phyloP scores from a whole-genome alignment of 2,888 invertebrate species.

The Thecocarcelia acutangulata region DNA sequence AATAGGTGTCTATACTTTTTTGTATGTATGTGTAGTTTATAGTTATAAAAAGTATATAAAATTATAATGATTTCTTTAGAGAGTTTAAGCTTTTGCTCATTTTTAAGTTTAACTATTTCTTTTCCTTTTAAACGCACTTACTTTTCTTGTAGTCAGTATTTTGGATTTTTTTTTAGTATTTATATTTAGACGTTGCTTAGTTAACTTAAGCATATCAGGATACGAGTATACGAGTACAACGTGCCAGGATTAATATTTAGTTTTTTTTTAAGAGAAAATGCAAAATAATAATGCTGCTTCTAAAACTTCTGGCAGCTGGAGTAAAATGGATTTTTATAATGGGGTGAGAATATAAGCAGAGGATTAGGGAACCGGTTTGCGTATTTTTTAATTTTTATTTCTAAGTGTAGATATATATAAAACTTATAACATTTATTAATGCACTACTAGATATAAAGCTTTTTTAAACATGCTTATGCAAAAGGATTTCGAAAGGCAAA shows the following conservation, averaged over 20 bases:
- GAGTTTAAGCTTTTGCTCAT: slow-evolving; percentile 60
- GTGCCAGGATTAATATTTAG: slow-evolving; percentile 49
- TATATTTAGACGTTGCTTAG: slow-evolving; percentile 51
- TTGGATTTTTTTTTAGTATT: slow-evolving; percentile 11
- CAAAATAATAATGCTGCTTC: slow-evolving; percentile 11
- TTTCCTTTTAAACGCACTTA: slow-evolving; percentile 47
- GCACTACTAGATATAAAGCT: too few species aligned
- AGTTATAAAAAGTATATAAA: slow-evolving; percentile 19
- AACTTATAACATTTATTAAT: neutral
- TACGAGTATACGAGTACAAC: slow-evolving; percentile 28
- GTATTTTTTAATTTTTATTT: slow-evolving; percentile 20
- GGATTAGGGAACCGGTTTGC: neutral
- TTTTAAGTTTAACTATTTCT: slow-evolving; percentile 46
- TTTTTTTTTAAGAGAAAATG: neutral
- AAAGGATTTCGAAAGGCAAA: too few species aligned
- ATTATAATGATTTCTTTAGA: slow-evolving; percentile 62
- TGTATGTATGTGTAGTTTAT: neutral
- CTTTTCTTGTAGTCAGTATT: slow-evolving; percentile 8
- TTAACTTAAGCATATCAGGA: slow-evolving; percentile 45
- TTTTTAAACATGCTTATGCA: too few species aligned
- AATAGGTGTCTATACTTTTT: neutral
- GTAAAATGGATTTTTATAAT: slow-evolving; percentile 23
- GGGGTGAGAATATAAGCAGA: neutral
- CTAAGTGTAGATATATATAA: slow-evolving; percentile 29
- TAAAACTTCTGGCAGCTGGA: neutral